These are phyloP conservation scores for Cyphomyrmex costatus DNA, from an alignment of 1,140 invertebrate genomes.

Conservation along the genomic window DNA sequence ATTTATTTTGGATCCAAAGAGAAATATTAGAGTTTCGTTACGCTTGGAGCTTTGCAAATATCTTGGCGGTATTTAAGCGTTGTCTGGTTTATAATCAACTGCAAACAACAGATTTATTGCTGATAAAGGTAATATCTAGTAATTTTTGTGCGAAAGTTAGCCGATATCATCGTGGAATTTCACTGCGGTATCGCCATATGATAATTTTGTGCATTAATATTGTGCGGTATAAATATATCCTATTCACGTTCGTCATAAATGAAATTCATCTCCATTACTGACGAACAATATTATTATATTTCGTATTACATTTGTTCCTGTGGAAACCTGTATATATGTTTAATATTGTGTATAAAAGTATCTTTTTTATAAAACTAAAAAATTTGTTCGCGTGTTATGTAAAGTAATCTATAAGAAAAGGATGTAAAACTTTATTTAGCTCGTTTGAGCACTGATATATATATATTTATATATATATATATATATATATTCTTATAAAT, in stretches of 20 bases:
- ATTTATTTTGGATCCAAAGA: slow-evolving; percentile 54
- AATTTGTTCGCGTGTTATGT: too few species aligned
- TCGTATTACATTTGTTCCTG: neutral
- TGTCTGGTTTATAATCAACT: slow-evolving; percentile 16
- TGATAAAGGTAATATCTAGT: slow-evolving; percentile 5
- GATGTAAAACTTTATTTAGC: too few species aligned
- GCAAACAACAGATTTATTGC: slow-evolving; percentile 35
- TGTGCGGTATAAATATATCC: neutral
- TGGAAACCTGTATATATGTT: neutral
- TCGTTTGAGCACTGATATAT: too few species aligned
- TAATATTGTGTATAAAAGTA: neutral
- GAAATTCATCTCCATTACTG: slow-evolving; percentile 15
- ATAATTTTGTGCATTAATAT: slow-evolving; percentile 36
- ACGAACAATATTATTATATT: slow-evolving; percentile 17
- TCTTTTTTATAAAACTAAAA: neutral
- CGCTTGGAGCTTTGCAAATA: slow-evolving; percentile 14
- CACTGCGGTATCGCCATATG: neutral
- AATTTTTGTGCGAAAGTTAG: slow-evolving; percentile 26
- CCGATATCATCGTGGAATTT: slow-evolving; percentile 18
- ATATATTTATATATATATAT: too few species aligned
- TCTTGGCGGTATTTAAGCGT: slow-evolving; percentile 20
- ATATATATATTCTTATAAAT: too few species aligned
- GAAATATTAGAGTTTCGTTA: slow-evolving; percentile 40
- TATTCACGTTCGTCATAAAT: neutral
- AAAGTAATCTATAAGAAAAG: too few species aligned